Conservation (phyloP, 2,888 invertebrate genomes). For the Tenthredo distinguenda region DNA sequence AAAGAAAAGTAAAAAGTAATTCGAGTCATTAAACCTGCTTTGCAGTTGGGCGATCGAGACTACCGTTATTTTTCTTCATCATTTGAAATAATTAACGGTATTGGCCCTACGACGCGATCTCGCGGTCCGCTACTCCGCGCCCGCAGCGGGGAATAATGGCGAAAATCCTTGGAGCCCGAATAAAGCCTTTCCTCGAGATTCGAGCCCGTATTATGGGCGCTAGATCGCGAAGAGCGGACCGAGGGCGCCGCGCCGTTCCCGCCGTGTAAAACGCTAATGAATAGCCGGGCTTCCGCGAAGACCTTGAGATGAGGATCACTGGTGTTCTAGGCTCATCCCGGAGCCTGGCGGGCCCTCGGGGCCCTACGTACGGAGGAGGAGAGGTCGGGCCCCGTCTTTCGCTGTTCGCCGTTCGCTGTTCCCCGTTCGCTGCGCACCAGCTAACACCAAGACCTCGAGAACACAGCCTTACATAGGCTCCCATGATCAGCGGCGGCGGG, state of each 20-base stretch:
- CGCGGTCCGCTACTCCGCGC: neutral
- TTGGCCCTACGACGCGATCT: slow-evolving; percentile 11
- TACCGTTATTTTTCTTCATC: slow-evolving; percentile 40
- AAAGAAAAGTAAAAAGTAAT: neutral
- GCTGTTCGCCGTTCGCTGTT: slow-evolving; percentile 24
- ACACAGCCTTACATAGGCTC: slow-evolving; percentile 65
- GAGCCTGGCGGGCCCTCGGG: slow-evolving; percentile 45
- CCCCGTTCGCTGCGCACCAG: neutral
- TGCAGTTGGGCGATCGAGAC: slow-evolving; percentile 11
- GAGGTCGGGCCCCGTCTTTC: slow-evolving; percentile 36
- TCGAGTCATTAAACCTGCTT: slow-evolving; percentile 35
- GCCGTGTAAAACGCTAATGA: neutral
- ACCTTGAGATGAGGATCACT: slow-evolving; percentile 52
- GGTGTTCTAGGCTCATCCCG: slow-evolving; percentile 44
- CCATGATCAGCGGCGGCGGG: slow-evolving; percentile 21
- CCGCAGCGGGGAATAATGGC: neutral
- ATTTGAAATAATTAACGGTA: slow-evolving; percentile 42
- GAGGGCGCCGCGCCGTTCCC: neutral
- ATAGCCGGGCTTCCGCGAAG: neutral
- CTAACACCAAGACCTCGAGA: slow-evolving; percentile 56
- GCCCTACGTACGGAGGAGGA: slow-evolving; percentile 30
- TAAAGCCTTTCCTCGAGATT: neutral
- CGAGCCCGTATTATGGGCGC: neutral
- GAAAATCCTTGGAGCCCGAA: neutral
- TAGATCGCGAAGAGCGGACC: neutral